phyloP scores from a whole-genome alignment of 2,888 invertebrate species.

The Anaspis maculata region DNA sequence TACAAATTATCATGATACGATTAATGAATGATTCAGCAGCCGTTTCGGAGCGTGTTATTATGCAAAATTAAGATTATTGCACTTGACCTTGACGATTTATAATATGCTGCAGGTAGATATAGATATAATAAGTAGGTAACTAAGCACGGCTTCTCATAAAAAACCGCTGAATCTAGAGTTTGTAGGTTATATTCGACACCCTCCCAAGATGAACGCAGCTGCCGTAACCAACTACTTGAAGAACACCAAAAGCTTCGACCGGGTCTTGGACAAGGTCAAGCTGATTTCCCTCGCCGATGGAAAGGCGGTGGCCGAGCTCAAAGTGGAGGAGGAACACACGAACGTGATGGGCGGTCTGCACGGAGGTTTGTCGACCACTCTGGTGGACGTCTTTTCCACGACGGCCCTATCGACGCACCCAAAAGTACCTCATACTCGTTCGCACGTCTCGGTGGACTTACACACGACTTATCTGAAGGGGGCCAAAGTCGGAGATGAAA shows the following conservation, averaged over 20 bases:
- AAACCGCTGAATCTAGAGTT: no score
- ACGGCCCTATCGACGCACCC: constrained; percentile 61
- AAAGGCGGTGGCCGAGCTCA: constrained; percentile 66
- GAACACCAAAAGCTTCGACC: constrained; percentile 7
- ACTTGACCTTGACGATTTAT: no score
- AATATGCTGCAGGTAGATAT: no score
- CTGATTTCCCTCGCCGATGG: constrained; percentile 56
- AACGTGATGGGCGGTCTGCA: constrained; percentile 71
- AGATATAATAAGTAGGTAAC: no score
- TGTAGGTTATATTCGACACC: no score
- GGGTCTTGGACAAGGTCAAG: constrained; percentile 18
- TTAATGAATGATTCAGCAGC: no score
- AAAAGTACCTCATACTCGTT: constrained; percentile 40
- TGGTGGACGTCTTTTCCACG: constrained; percentile 71
- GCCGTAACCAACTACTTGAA: no score
- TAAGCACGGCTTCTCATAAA: no score
- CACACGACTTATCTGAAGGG: constrained; percentile 57
- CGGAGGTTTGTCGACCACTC: constrained; percentile 76
- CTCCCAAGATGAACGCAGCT: no score
- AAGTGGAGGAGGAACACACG: constrained; percentile 63
- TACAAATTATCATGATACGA: no score
- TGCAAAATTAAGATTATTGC: no score
- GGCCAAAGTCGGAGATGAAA: constrained; percentile 67
- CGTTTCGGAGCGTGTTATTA: no score
- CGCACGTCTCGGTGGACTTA: constrained; percentile 53